Evolutionary conservation across 2,888 invertebrate species (phyloP), one percentile per base, ranked within the genome.

Genomic region (Drosophila austrosaltans): DNA sequence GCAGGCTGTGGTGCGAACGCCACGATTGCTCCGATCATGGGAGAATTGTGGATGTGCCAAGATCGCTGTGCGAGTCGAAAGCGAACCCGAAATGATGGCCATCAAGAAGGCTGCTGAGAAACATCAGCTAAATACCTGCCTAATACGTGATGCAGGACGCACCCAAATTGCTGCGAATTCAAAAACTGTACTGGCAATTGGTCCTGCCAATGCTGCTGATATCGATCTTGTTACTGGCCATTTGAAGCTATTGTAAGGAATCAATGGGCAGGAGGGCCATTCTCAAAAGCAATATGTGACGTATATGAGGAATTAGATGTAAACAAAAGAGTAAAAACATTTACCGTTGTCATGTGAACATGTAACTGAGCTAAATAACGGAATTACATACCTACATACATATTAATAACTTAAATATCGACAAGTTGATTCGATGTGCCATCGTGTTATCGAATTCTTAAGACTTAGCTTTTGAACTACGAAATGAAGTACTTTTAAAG

Each of bases 91-190:
- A 85, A 93, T 98, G 79, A 92, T 95, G 77, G 93, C 94, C 74
- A 93, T 98, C 63, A 94, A 95, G 48, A 94, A 94, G 63, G 93
- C 94, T 73, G 98, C 98, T 0, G 95, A 94, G 81, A 93, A 94
- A 36, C 90, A 94, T 69, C 96, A 96, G 36, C 93, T 98, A 0
- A 93, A 96, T 42, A 94, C 95, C 10, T 95, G 96, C 72, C 90
- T 97, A 32, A 95, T 99, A 72, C 93, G 95, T 76, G 98, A 99
- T 93, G 98, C 98, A 3, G 99, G 99, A 1, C 95, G 97, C 79
- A 99, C 98, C 5, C 98, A 99, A 93, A 96, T 99, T 75, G 96
- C 96, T 57, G 94, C 96, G 0, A 98, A 98, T 76, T 96, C 97
- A 8, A 94, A 95, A 87, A 99, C 99, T 67, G 98, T 98, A 1